Percentiles rank a stretch among this genome's conserved stretches.
phyloP scores from a whole-genome alignment of 2,888 invertebrate genomes.

The Bombyx huttoni region DNA sequence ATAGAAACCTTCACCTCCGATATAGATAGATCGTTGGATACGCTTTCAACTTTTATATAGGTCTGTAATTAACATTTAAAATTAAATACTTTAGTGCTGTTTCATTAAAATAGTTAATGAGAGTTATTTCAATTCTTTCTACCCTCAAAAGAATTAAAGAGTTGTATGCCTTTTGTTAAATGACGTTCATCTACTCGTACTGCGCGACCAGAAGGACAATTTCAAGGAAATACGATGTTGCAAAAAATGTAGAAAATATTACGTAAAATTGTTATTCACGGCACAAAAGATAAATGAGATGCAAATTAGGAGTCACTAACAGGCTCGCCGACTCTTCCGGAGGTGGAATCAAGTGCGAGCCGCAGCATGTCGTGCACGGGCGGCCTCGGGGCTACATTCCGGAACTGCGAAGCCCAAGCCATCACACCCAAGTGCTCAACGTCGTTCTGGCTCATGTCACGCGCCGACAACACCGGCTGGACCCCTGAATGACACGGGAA shows the following conservation, averaged over 20 bases:
- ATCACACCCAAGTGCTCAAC: slow-evolving; percentile 97
- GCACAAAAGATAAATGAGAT: neutral
- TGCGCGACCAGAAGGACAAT: too few species aligned
- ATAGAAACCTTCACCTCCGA: slow-evolving; percentile 83
- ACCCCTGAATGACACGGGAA: slow-evolving; percentile 70
- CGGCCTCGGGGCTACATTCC: slow-evolving; percentile 89
- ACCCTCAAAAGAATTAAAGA: too few species aligned
- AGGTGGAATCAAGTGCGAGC: slow-evolving; percentile 85
- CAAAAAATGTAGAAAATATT: neutral
- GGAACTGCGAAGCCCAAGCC: slow-evolving; percentile 95
- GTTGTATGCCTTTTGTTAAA: too few species aligned
- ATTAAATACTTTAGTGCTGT: neutral
- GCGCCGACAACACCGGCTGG: slow-evolving; percentile 90
- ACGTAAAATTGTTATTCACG: neutral
- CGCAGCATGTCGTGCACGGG: slow-evolving; percentile 87
- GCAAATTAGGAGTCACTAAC: slow-evolving; percentile 58
- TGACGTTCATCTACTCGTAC: too few species aligned
- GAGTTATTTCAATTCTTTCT: too few species aligned
- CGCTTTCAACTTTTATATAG: slow-evolving; percentile 82
- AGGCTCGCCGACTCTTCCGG: slow-evolving; percentile 88
- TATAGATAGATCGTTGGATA: slow-evolving; percentile 78
- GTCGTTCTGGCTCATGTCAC: slow-evolving; percentile 95
- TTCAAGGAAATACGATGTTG: too few species aligned
- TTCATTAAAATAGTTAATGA: too few species aligned
- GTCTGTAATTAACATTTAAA: slow-evolving; percentile 67